These are phyloP conservation scores for Meghimatium bilineatum DNA, from an alignment of 2,888 invertebrate species.

Conservation along the genomic window DNA sequence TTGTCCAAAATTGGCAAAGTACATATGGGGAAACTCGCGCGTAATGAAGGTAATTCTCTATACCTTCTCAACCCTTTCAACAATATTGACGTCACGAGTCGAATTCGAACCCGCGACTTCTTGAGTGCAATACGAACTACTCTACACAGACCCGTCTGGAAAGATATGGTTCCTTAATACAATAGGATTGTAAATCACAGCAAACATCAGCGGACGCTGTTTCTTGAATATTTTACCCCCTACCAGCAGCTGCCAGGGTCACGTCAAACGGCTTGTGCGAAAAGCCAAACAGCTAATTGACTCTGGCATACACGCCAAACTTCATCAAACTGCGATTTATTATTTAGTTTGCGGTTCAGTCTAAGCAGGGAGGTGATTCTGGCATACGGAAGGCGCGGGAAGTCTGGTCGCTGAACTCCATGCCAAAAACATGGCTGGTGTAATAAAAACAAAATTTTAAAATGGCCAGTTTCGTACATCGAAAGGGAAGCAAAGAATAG, in stretches of 20 bases:
- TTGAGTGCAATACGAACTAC: no score
- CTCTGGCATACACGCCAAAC: constrained; percentile 39
- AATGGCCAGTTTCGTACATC: no score
- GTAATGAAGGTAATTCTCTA: no score
- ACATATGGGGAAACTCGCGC: no score
- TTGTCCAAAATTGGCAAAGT: no score
- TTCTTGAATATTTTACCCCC: background rate
- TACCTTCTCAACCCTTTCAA: no score
- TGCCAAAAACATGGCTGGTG: background rate
- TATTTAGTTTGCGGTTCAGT: constrained; percentile 7
- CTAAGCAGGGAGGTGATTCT: background rate
- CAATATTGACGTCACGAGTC: no score
- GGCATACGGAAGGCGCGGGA: background rate
- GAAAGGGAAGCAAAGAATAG: no score
- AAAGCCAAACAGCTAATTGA: constrained; percentile 29
- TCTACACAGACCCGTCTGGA: no score
- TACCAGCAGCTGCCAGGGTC: constrained; percentile 24
- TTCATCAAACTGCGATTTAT: constrained; percentile 37
- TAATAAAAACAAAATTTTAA: no score
- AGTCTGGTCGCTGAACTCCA: background rate
- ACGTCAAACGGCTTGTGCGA: background rate
- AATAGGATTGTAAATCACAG: background rate
- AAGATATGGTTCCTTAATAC: no score
- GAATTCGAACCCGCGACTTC: no score
- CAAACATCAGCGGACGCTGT: background rate